Percentiles rank a stretch among this genome's conserved stretches.
These are phyloP conservation scores for Scaptomyza tumidula DNA, from an alignment of 2,888 invertebrate genomes.

Conservation along the genomic window DNA sequence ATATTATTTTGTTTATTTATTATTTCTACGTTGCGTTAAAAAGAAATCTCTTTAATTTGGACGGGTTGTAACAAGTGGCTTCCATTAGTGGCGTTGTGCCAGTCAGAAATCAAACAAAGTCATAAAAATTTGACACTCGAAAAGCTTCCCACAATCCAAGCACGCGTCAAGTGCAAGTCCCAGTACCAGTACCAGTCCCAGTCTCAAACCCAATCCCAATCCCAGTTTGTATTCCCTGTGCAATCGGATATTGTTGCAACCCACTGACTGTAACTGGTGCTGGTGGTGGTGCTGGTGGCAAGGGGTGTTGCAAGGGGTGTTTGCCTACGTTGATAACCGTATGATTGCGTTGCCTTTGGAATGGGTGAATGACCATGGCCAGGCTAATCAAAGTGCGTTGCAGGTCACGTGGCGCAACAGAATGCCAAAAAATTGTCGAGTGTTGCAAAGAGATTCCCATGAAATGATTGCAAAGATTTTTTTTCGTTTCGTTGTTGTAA, in stretches of 20 bases:
- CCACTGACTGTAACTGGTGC: conserved; percentile 23
- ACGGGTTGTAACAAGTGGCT: conserved; percentile 71
- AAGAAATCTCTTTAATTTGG: conserved; percentile 67
- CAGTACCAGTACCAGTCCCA: conserved; percentile 7
- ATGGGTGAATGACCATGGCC: conserved; percentile 22
- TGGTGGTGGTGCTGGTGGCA: conserved; percentile 7
- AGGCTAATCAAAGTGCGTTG: conserved; percentile 80
- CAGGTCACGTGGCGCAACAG: conserved; percentile 74
- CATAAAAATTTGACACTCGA: conserved; percentile 79
- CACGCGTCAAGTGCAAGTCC: conserved; percentile 69
- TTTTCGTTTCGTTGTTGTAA: conserved; percentile 50
- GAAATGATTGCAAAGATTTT: conserved; percentile 64
- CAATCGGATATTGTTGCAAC: conserved; percentile 75
- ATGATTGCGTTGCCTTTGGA: conserved; percentile 29
- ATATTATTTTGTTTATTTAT: background rate
- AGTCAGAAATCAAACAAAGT: conserved; percentile 77
- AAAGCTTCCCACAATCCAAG: conserved; percentile 69
- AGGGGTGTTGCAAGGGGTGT: conserved; percentile 22
- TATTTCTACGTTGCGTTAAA: conserved; percentile 1
- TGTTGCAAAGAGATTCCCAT: conserved; percentile 57
- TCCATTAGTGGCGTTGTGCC: conserved; percentile 75
- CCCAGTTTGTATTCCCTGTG: conserved; percentile 33
- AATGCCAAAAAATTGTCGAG: conserved; percentile 35
- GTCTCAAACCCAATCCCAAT: background rate
- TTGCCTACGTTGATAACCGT: conserved; percentile 34